Evolutionary conservation across 2,113 vertebrate species (phyloP).

Genomic region (Pycnonotus jocosus): DNA sequence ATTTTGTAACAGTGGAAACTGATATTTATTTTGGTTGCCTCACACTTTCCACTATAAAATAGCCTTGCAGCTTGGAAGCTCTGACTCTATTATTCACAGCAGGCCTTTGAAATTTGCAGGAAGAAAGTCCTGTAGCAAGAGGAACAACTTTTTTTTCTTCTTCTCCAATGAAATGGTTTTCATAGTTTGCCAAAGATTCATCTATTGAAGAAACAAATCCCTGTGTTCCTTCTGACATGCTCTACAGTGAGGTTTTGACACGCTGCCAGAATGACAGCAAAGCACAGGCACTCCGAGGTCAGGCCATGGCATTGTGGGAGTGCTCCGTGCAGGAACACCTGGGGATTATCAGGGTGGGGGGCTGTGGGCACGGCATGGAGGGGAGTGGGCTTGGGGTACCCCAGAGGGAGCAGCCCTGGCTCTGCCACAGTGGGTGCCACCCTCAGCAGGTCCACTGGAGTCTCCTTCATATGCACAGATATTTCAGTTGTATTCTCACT

Average conservation of each 20-base stretch:
- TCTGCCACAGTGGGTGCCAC: neutral
- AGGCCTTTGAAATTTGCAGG: constrained; percentile 25
- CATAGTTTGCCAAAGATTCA: neutral
- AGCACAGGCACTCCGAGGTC: neutral
- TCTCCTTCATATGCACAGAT: neutral
- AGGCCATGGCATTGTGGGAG: neutral
- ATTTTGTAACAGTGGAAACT: neutral
- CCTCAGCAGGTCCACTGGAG: accelerated
- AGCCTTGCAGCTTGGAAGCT: constrained; percentile 1
- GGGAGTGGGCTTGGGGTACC: accelerated
- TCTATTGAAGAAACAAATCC: neutral
- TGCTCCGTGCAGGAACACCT: neutral
- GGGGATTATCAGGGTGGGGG: neutral
- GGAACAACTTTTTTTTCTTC: neutral
- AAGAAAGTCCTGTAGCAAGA: constrained; percentile 12
- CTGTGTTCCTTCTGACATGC: neutral
- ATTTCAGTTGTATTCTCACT: neutral
- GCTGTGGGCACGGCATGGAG: neutral
- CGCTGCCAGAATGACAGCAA: neutral
- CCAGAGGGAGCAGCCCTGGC: neutral
- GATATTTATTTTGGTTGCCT: constrained; percentile 28
- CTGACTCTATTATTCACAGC: constrained; percentile 11
- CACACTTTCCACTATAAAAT: constrained; percentile 41
- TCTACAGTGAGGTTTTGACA: neutral
- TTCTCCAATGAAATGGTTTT: neutral